Evolutionary conservation across 2,888 invertebrate genomes (phyloP).

Genomic region (Nomada goodeniana): DNA sequence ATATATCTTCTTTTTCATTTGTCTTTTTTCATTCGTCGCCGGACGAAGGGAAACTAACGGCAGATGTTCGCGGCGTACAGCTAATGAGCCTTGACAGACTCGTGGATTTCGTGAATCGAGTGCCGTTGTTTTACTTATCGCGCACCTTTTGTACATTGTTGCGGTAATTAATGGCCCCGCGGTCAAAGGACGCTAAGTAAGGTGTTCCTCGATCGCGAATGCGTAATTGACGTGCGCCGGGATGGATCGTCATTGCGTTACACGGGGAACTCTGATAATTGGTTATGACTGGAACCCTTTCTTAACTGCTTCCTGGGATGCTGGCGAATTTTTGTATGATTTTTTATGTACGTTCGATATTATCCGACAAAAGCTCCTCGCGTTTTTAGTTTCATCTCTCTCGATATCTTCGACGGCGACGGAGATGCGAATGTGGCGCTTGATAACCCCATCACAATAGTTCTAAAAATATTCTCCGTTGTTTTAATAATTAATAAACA

Average conservation of each 20-base stretch:
- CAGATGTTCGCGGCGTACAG: conserved; percentile 50
- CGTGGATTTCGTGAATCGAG: conserved; percentile 44
- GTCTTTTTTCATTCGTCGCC: conserved; percentile 3
- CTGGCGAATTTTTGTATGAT: too few relatives aligned
- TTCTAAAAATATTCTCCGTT: too few relatives aligned
- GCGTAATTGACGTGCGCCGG: conserved; percentile 20
- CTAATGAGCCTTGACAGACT: conserved; percentile 69
- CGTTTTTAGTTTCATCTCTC: too few relatives aligned
- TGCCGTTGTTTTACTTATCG: conserved; percentile 52
- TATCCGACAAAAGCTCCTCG: too few relatives aligned
- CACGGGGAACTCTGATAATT: neutral
- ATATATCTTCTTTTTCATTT: neutral
- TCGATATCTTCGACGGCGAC: too few relatives aligned
- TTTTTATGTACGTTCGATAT: too few relatives aligned
- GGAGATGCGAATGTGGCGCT: too few relatives aligned
- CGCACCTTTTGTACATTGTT: conserved; percentile 33
- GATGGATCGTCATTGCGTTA: neutral
- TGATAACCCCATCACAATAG: too few relatives aligned
- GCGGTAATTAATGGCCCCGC: conserved; percentile 44
- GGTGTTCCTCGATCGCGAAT: neutral
- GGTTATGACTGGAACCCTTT: neutral
- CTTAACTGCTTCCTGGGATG: too few relatives aligned
- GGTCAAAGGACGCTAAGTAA: conserved; percentile 22
- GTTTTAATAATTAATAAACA: too few relatives aligned
- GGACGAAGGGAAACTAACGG: conserved; percentile 20